Conservation (phyloP, 2,113 vertebrate species). For the Zootoca vivipara region DNA sequence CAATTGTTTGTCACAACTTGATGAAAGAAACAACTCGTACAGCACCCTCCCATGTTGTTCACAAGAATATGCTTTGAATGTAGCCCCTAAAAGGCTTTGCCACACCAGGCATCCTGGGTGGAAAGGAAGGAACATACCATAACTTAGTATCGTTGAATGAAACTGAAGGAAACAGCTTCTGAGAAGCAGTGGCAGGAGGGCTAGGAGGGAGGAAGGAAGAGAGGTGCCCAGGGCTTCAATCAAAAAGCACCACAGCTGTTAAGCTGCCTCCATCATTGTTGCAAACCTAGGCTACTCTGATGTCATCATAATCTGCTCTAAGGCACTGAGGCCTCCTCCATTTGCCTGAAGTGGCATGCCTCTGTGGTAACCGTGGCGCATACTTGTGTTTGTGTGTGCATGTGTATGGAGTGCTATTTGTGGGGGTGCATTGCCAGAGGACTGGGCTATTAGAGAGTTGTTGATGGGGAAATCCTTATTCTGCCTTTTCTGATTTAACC, state of each 20-base stretch:
- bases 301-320: not conserved
- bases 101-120: not conserved
- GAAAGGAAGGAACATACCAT: not conserved
- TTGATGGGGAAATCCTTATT: not conserved
- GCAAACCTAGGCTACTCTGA: not conserved
- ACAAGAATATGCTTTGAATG: not conserved
- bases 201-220: not conserved
- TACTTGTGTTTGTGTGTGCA: not conserved
- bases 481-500: slow-evolving; percentile 1
- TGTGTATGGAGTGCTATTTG: not conserved
- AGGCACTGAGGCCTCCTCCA: not conserved
- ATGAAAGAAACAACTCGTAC: not conserved
- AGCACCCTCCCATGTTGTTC: not conserved
- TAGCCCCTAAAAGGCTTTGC: accelerated
- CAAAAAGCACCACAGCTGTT: not conserved
- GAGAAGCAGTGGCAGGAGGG: not conserved
- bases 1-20: not conserved
- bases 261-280: not conserved
- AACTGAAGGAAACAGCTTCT: not conserved
- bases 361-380: not conserved
- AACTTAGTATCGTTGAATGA: too few relatives aligned
- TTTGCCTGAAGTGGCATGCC: not conserved
- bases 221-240: too few relatives aligned
- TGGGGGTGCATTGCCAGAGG: not conserved
- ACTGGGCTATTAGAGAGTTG: not conserved